Conservation (phyloP, 2,888 invertebrate genomes). For the Oasisia sp. region DNA sequence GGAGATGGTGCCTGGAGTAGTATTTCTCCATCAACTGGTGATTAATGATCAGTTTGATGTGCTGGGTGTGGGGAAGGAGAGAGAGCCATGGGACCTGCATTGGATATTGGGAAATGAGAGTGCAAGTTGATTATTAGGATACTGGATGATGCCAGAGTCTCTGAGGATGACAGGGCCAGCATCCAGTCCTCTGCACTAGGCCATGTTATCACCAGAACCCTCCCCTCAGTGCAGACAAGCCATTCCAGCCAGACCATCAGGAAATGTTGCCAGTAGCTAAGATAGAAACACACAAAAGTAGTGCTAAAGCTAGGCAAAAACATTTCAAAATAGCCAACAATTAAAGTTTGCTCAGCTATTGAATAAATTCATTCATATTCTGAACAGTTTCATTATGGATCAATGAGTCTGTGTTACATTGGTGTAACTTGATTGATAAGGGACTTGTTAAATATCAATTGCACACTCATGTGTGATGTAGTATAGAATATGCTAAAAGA, state of each 20-base stretch:
- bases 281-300: not conserved
- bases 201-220: not conserved
- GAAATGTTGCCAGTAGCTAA: not conserved
- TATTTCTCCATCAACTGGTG: not conserved
- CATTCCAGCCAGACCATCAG: not conserved
- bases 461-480: no score
- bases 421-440: no score
- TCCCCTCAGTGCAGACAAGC: not conserved
- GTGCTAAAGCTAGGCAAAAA: not conserved
- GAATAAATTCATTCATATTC: no score
- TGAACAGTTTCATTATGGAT: no score
- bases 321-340: no score
- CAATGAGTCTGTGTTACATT: no score
- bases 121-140: not conserved
- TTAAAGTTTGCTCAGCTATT: no score
- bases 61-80: not conserved
- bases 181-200: not conserved
- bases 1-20: not conserved
- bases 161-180: not conserved
- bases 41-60: not conserved
- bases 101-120: not conserved
- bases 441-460: no score
- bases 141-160: not conserved
- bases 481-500: no score
- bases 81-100: not conserved